Evolutionary conservation across 2,797 vertebrate genomes (phyloP), one percentile per base, ranked within the genome.

Genomic region (Threskiornis aethiopicus): DNA sequence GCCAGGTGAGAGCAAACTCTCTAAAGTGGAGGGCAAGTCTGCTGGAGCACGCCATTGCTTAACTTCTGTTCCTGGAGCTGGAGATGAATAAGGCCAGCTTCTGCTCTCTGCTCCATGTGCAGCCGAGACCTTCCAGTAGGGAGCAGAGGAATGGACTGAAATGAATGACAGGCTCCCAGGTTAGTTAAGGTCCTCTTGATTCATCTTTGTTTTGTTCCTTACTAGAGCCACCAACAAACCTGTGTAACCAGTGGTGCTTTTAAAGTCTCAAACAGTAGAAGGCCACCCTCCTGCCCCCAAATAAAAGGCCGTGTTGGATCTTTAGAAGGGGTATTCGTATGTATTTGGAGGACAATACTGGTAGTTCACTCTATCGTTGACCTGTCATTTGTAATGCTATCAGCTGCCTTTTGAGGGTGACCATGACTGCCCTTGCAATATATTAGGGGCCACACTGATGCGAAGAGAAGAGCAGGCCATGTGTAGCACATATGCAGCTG

Each of bases 21-120:
- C 62, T 42, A 89, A 96, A 96, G 92, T 5, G 1, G 76, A 97
- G 93, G 90, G 93, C 90, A 96, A 59, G 92, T 24, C 78, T 65
- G 66, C 82, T 69, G 84, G 87, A 25, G 94, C 52, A 78, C 1
- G 0, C 84, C 84, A 64, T 83, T 84, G 87, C 95, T 96, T 84
- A 52, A 8, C 85, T 88, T 83, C 39, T 96, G 67, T 78, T 89
- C 89, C 70, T 80, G 59, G 85, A 89, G 78, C 89, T 89, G 71
- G 51, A 73, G 87, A 78, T 91, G 90, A 92, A 95, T 82, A 47
- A 84, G 58, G 35, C 37, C n/a, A 70, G 42, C 69, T 94, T 89
- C 84, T 94, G 81, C 37, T 80, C 41, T 93, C 66, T 86, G 75
- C 57, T 83, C 80, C 46, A 82, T 1, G 0, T 28, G 59, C 46